These are phyloP conservation scores for Spilarctia lutea DNA, from an alignment of 2,888 invertebrate genomes.

Conservation along the genomic window DNA sequence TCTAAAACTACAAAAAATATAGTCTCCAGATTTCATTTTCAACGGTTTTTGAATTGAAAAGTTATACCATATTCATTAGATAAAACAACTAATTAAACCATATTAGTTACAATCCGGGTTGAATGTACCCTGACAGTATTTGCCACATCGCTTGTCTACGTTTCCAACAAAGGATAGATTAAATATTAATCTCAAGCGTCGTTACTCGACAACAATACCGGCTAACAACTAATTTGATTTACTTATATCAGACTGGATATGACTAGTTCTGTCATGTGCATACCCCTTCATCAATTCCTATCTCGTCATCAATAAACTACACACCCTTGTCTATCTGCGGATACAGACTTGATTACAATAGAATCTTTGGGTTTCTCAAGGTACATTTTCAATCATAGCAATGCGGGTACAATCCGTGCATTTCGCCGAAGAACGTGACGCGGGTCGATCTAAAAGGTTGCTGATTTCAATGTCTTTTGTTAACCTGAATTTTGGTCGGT, in stretches of 20 bases:
- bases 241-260: not conserved
- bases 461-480: not conserved
- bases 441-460: not conserved
- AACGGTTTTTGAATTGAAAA: too few species aligned
- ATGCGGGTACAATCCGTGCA: slow-evolving; percentile 7
- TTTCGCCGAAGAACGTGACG: slow-evolving; percentile 1
- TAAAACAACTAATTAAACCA: not conserved
- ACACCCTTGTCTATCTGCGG: slow-evolving; percentile 13
- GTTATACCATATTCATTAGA: too few species aligned
- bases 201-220: slow-evolving; percentile 25
- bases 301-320: slow-evolving; percentile 14
- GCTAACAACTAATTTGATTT: slow-evolving; percentile 4
- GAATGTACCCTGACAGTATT: not conserved
- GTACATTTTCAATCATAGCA: slow-evolving; percentile 1
- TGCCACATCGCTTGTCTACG: not conserved
- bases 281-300: slow-evolving; percentile 13
- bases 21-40: too few species aligned
- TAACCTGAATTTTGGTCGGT: not conserved
- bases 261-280: slow-evolving; percentile 5
- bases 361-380: not conserved
- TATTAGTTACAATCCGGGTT: not conserved
- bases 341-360: slow-evolving; percentile 12
- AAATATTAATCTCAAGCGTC: slow-evolving; percentile 31
- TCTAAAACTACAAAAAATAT: too few species aligned
- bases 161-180: slow-evolving; percentile 51